Conservation (phyloP, 1,140 invertebrate genomes). For the Maniola jurtina region DNA sequence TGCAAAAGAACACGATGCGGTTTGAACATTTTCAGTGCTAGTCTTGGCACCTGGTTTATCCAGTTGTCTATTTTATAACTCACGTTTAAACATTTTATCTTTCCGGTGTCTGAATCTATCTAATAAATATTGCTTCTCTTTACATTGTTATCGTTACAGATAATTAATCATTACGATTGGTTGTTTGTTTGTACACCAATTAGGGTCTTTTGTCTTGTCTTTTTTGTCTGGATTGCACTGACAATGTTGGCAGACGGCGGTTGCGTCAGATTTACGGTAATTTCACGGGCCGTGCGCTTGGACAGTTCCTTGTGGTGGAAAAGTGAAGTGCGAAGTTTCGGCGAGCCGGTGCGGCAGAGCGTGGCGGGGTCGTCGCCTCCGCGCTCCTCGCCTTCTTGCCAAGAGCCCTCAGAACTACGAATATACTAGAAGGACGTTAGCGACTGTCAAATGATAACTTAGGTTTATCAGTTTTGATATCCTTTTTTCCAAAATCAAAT, state of each 20-base stretch:
- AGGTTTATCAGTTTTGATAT: too few relatives aligned
- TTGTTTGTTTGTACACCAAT: slow-evolving; percentile 18
- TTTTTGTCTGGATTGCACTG: slow-evolving; percentile 37
- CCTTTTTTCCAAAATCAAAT: too few relatives aligned
- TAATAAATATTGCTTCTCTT: background rate
- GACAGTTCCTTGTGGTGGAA: slow-evolving; percentile 70
- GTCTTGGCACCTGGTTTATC: background rate
- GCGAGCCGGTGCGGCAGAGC: slow-evolving; percentile 64
- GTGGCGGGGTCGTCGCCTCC: slow-evolving; percentile 72
- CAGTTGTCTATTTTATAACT: background rate
- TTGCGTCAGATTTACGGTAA: slow-evolving; percentile 72
- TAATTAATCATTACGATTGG: slow-evolving; percentile 16
- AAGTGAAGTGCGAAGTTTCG: slow-evolving; percentile 78
- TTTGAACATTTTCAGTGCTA: too few relatives aligned
- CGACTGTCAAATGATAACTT: too few relatives aligned
- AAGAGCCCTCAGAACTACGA: background rate
- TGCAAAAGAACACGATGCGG: too few relatives aligned
- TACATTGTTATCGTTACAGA: slow-evolving; percentile 2
- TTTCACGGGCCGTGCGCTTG: slow-evolving; percentile 70
- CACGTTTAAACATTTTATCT: background rate
- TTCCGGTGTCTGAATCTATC: background rate
- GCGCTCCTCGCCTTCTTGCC: slow-evolving; percentile 25
- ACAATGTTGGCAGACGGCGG: slow-evolving; percentile 42
- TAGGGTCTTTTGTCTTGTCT: slow-evolving; percentile 19
- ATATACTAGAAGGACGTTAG: background rate